Evolutionary conservation across 2,888 invertebrate genomes (phyloP).

Genomic region (Teleiodes luculella): DNA sequence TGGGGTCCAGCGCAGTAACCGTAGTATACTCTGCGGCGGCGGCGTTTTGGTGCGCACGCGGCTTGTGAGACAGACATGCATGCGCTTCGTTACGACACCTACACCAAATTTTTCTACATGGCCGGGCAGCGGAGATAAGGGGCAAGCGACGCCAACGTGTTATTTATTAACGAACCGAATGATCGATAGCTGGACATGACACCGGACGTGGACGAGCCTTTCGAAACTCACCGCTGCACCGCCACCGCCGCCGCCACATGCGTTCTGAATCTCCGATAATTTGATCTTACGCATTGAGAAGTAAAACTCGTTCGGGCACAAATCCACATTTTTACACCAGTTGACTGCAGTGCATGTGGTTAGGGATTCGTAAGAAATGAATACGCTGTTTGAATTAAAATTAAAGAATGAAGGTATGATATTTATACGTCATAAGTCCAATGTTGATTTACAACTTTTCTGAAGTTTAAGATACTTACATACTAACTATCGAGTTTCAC

Average conservation of each 20-base stretch:
- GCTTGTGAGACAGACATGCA: slow-evolving; percentile 69
- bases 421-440: no score
- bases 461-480: not conserved
- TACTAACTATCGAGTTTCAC: slow-evolving; percentile 17
- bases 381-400: no score
- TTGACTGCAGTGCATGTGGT: not conserved
- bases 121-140: slow-evolving; percentile 75
- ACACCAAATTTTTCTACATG: slow-evolving; percentile 79
- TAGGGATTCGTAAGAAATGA: not conserved
- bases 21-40: slow-evolving; percentile 53
- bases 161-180: slow-evolving; percentile 80
- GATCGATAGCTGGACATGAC: slow-evolving; percentile 78
- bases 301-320: slow-evolving; percentile 41
- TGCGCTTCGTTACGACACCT: slow-evolving; percentile 77
- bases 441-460: no score
- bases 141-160: slow-evolving; percentile 73
- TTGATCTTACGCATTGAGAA: slow-evolving; percentile 47
- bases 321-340: slow-evolving; percentile 35
- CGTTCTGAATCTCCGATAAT: slow-evolving; percentile 48
- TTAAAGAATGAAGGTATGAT: no score
- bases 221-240: slow-evolving; percentile 60
- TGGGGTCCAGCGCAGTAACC: slow-evolving; percentile 58
- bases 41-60: slow-evolving; percentile 47
- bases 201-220: slow-evolving; percentile 72
- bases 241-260: slow-evolving; percentile 20